Conservation (phyloP, 2,797 vertebrate genomes). For the Arctocebus calabarensis region DNA sequence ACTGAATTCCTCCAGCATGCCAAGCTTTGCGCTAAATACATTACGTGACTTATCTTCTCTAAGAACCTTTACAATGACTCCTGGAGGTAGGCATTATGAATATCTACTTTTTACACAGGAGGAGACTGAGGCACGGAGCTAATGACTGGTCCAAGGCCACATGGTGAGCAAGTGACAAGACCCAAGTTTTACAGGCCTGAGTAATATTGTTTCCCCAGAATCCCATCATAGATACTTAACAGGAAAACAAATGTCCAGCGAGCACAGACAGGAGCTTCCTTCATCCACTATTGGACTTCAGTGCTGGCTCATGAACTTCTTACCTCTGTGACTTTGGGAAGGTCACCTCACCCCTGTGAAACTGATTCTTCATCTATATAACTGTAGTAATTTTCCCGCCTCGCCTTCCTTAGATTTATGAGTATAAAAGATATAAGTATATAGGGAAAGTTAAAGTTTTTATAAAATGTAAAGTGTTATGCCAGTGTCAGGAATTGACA, state of each 20-base stretch:
- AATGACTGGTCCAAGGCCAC: neutral
- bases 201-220: neutral
- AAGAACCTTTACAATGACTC: neutral
- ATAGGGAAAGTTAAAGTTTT: neutral
- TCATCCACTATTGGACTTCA: neutral
- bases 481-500: neutral
- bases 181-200: neutral
- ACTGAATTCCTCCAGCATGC: neutral
- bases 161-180: neutral
- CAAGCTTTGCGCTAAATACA: neutral
- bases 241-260: neutral
- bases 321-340: conserved; percentile 16
- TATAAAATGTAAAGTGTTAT: neutral
- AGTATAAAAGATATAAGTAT: neutral
- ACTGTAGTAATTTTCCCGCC: neutral
- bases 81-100: neutral
- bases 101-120: conserved; percentile 36
- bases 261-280: neutral
- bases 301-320: neutral
- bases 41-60: neutral
- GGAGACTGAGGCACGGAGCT: neutral
- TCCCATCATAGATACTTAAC: neutral
- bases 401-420: neutral
- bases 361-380: neutral
- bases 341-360: neutral